These are phyloP conservation scores for Epinotia bilunana DNA, from an alignment of 2,888 invertebrate species.

Conservation along the genomic window DNA sequence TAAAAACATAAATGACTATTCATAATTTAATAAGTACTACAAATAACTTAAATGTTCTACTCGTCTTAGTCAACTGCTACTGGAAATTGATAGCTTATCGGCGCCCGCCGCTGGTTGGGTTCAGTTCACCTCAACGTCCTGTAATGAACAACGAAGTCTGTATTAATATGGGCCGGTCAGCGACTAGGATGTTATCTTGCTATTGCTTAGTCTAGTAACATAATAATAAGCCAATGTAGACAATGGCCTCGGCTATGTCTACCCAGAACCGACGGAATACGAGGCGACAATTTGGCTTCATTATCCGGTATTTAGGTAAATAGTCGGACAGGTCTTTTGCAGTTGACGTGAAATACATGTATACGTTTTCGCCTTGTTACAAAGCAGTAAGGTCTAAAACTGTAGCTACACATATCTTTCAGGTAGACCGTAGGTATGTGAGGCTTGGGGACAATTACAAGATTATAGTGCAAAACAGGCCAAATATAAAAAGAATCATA, in stretches of 20 bases:
- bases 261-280: neutral
- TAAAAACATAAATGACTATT: neutral
- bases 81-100: conserved; percentile 20
- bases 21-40: conserved; percentile 4
- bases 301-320: neutral
- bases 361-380: too few species aligned
- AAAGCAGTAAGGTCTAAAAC: too few species aligned
- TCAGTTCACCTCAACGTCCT: conserved; percentile 20
- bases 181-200: conserved; percentile 3
- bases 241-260: neutral
- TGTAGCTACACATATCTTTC: too few species aligned
- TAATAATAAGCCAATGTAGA: neutral
- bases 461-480: too few species aligned
- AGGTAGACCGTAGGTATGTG: too few species aligned
- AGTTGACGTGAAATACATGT: too few species aligned
- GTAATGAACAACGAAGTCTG: conserved; percentile 10
- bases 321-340: too few species aligned
- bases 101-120: neutral
- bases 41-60: neutral
- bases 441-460: too few species aligned
- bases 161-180: conserved; percentile 1
- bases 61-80: conserved; percentile 7
- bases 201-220: neutral
- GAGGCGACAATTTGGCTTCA: neutral
- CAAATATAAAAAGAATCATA: too few species aligned